phyloP scores from a whole-genome alignment of 2,888 invertebrate genomes.

The Lasius fuliginosus region DNA sequence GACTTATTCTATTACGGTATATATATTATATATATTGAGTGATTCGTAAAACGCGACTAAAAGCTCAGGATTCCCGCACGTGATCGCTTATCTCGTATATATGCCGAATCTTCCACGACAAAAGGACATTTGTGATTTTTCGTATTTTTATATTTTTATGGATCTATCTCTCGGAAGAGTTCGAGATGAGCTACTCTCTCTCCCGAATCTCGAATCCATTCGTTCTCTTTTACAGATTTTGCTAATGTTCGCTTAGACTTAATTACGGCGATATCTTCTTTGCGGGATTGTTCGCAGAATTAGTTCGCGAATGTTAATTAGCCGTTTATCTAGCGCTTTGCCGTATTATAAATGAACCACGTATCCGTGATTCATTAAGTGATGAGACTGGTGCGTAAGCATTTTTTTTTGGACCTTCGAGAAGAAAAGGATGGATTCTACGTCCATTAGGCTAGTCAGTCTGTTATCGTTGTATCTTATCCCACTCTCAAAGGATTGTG shows the following conservation, averaged over 20 bases:
- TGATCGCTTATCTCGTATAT: neutral
- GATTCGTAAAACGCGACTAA: conserved; percentile 11
- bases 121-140: neutral
- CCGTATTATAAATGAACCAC: conserved; percentile 31
- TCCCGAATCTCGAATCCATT: neutral
- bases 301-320: conserved; percentile 38
- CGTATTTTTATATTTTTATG: neutral
- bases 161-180: neutral
- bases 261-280: conserved; percentile 26
- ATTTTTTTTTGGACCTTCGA: conserved; percentile 17
- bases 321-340: conserved; percentile 35
- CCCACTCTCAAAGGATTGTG: conserved; percentile 4
- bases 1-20: neutral
- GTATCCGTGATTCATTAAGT: neutral
- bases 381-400: conserved; percentile 8
- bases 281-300: conserved; percentile 19
- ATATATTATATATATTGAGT: conserved; percentile 7
- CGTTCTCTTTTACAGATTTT: neutral
- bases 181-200: neutral
- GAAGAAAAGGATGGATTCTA: neutral
- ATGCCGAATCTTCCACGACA: neutral
- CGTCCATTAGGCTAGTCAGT: conserved; percentile 35
- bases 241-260: conserved; percentile 4
- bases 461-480: conserved; percentile 30
- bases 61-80: neutral